These are phyloP conservation scores for Holotrichia oblita DNA, from an alignment of 1,140 invertebrate genomes.

Conservation along the genomic window DNA sequence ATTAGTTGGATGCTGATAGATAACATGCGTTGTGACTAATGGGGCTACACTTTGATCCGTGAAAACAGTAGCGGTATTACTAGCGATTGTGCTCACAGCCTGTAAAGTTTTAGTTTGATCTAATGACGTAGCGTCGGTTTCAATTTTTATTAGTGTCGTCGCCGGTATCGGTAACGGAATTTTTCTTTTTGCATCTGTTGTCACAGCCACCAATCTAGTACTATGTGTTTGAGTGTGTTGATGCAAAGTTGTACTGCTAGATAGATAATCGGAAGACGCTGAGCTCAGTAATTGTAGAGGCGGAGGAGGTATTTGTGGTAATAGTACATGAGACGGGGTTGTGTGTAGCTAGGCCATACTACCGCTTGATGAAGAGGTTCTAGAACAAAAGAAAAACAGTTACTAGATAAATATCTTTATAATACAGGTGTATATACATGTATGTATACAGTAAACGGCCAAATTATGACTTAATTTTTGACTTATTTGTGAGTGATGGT, in stretches of 20 bases:
- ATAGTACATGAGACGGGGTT: constrained; percentile 68
- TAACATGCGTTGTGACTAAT: constrained; percentile 63
- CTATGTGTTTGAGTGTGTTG: constrained; percentile 70
- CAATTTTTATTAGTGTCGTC: constrained; percentile 72
- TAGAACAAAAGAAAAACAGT: constrained; percentile 58
- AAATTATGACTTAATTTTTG: too few species aligned
- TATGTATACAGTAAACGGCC: background rate
- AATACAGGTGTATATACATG: background rate
- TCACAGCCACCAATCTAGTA: constrained; percentile 66
- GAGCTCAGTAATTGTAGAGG: constrained; percentile 70
- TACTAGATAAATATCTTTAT: background rate
- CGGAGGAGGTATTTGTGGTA: constrained; percentile 70
- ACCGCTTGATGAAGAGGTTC: constrained; percentile 79
- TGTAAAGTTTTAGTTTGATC: constrained; percentile 69
- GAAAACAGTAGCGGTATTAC: constrained; percentile 63
- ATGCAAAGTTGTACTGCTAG: constrained; percentile 63
- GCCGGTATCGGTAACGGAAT: constrained; percentile 69
- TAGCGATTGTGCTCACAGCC: constrained; percentile 64
- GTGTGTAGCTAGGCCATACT: constrained; percentile 75
- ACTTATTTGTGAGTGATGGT: too few species aligned
- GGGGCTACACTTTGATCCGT: constrained; percentile 56
- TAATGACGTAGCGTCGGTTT: constrained; percentile 66
- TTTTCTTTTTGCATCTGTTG: constrained; percentile 68
- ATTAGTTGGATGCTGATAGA: constrained; percentile 65
- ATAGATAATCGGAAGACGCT: constrained; percentile 63